phyloP scores from a whole-genome alignment of 2,113 vertebrate genomes.

The Myiozetetes cayanensis region DNA sequence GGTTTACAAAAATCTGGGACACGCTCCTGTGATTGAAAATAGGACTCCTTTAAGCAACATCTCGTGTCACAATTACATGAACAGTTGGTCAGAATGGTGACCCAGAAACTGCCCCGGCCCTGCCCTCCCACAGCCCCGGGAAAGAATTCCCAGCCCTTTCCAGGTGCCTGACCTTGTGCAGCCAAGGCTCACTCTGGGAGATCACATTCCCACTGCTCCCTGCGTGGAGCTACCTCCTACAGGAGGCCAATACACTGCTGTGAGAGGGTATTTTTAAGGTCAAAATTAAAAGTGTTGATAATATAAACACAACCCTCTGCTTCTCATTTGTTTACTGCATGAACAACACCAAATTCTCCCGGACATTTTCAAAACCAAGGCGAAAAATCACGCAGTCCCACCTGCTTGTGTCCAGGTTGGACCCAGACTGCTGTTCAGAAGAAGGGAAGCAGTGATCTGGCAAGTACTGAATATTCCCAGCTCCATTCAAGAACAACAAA shows the following conservation, averaged over 20 bases:
- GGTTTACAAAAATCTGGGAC: constrained; percentile 56
- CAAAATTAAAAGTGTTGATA: neutral
- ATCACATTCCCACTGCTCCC: neutral
- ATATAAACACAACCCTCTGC: neutral
- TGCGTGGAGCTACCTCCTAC: neutral
- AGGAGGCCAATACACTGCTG: accelerated
- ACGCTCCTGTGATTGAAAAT: neutral
- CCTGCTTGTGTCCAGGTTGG: neutral
- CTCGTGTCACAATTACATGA: constrained; percentile 32
- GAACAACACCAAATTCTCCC: neutral
- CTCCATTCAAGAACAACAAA: neutral
- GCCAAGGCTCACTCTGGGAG: neutral
- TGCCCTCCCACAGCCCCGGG: neutral
- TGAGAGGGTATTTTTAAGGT: neutral
- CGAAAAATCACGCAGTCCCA: neutral
- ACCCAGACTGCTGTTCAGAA: neutral
- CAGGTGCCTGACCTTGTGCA: neutral
- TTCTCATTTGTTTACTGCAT: neutral
- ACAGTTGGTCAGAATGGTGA: constrained; percentile 45
- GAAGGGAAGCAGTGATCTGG: neutral
- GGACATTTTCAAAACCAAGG: neutral
- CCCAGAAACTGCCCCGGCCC: constrained; percentile 47
- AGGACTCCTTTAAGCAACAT: constrained; percentile 46
- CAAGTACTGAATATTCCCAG: neutral
- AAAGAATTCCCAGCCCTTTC: neutral